Conservation (phyloP, 2,888 invertebrate species). For the Melinaea marsaeus region DNA sequence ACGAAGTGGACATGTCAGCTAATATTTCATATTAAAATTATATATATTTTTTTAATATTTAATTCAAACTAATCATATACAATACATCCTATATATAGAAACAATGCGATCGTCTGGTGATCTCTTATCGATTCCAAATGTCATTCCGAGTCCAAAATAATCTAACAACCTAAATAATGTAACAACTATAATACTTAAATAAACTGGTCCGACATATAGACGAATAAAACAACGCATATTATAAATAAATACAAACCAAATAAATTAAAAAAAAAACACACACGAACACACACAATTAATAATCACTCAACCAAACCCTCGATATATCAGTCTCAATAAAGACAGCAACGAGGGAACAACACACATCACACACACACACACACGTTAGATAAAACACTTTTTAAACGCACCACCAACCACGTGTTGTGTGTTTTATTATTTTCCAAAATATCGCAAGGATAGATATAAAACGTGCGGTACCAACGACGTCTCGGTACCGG, state of each 20-base stretch:
- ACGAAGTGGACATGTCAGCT: too few relatives aligned
- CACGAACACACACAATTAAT: constrained; percentile 13
- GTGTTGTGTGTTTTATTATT: constrained; percentile 39
- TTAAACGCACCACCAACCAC: constrained; percentile 30
- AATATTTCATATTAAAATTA: too few relatives aligned
- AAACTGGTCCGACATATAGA: constrained; percentile 39
- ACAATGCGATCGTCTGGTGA: too few relatives aligned
- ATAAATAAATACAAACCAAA: constrained; percentile 29
- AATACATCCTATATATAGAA: too few relatives aligned
- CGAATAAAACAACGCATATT: constrained; percentile 30
- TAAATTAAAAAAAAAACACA: constrained; percentile 17
- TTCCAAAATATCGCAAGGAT: constrained; percentile 22
- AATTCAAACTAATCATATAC: too few relatives aligned
- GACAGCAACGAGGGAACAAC: constrained; percentile 29
- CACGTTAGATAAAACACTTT: background rate
- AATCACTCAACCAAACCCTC: constrained; percentile 15
- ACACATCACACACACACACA: constrained; percentile 11
- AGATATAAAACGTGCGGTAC: constrained; percentile 38
- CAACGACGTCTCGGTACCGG: constrained; percentile 36
- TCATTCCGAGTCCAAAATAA: too few relatives aligned
- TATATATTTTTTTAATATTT: too few relatives aligned
- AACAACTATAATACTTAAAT: too few relatives aligned
- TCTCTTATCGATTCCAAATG: too few relatives aligned
- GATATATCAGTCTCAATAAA: constrained; percentile 22
- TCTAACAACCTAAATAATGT: too few relatives aligned